Conservation (phyloP, 2,888 invertebrate genomes). For the Heliconius ethilla region DNA sequence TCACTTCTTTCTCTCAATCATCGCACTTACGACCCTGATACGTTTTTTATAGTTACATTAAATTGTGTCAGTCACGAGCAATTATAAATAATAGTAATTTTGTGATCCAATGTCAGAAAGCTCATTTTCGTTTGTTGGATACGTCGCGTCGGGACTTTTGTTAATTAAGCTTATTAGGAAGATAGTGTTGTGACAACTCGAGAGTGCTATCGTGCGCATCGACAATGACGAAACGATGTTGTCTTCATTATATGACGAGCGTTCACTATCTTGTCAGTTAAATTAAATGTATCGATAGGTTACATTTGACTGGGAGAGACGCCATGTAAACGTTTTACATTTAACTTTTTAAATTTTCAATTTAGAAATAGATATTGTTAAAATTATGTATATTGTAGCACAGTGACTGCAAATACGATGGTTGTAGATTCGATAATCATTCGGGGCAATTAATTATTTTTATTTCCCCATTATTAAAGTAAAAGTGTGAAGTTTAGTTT, state of each 20-base stretch:
- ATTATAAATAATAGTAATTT: slow-evolving; percentile 48
- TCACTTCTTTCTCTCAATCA: slow-evolving; percentile 75
- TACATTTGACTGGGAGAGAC: slow-evolving; percentile 79
- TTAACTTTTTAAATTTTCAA: slow-evolving; percentile 42
- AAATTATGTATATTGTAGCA: background rate
- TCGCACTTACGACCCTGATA: slow-evolving; percentile 60
- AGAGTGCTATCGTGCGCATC: slow-evolving; percentile 82
- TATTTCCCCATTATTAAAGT: no score
- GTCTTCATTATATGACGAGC: slow-evolving; percentile 82
- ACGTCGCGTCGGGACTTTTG: slow-evolving; percentile 63
- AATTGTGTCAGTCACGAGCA: slow-evolving; percentile 51
- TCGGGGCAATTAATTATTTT: background rate
- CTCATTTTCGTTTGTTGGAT: slow-evolving; percentile 59
- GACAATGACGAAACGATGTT: slow-evolving; percentile 82
- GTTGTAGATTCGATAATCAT: background rate
- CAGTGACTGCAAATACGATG: background rate
- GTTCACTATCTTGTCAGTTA: slow-evolving; percentile 81
- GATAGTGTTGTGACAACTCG: slow-evolving; percentile 81
- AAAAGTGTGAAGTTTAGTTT: no score
- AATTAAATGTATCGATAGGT: slow-evolving; percentile 82
- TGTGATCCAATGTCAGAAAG: slow-evolving; percentile 60
- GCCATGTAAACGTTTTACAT: slow-evolving; percentile 64
- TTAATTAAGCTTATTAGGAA: slow-evolving; percentile 82
- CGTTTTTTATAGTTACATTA: slow-evolving; percentile 54
- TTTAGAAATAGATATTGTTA: background rate